Percentiles rank a stretch among this genome's conserved stretches.
Evolutionary conservation across 2,888 invertebrate genomes (phyloP).

Genomic region (Tetranychus piercei): DNA sequence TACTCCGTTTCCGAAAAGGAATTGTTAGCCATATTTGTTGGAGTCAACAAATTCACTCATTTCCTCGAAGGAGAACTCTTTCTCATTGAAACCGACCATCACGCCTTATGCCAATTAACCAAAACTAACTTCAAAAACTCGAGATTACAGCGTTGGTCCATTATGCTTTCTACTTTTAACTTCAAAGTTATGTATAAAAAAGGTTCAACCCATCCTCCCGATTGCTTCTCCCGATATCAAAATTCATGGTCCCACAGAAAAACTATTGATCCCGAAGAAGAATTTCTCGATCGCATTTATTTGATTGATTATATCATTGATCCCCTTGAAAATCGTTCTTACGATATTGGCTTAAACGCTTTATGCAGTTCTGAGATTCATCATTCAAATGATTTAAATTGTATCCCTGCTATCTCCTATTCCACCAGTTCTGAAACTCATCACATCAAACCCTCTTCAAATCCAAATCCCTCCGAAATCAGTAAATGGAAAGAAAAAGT

Average conservation of each 20-base stretch:
- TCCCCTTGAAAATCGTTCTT: background rate
- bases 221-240: too few species aligned
- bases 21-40: background rate
- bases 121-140: background rate
- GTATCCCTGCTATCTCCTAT: background rate
- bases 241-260: too few species aligned
- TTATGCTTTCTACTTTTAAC: too few species aligned
- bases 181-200: too few species aligned
- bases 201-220: too few species aligned
- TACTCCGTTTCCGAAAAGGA: background rate
- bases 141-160: background rate
- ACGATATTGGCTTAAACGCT: background rate
- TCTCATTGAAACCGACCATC: background rate
- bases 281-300: too few species aligned
- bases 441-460: background rate
- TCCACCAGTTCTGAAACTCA: background rate
- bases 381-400: background rate
- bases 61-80: background rate
- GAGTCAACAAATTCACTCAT: background rate
- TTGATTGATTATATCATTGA: too few species aligned
- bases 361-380: background rate
- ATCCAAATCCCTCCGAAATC: background rate
- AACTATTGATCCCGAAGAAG: too few species aligned
- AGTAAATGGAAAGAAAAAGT: background rate
- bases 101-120: background rate